phyloP scores from a whole-genome alignment of 2,113 vertebrate species.

The Cryptotis parvus region DNA sequence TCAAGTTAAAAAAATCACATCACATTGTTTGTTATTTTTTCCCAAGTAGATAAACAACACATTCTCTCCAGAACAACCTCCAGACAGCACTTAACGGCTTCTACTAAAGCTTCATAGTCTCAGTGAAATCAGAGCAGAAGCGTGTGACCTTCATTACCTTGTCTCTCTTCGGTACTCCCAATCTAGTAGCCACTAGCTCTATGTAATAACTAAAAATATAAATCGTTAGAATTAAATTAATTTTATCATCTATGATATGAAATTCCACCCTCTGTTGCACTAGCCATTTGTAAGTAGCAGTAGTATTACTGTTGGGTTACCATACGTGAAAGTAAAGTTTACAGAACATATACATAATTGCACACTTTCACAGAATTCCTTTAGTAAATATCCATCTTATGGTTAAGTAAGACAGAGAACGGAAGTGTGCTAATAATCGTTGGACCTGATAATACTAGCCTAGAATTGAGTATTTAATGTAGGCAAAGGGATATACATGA shows the following conservation, averaged over 20 bases:
- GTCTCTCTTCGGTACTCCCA: background rate
- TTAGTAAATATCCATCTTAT: too few relatives aligned
- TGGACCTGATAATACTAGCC: too few relatives aligned
- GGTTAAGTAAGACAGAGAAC: too few relatives aligned
- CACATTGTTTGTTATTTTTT: background rate
- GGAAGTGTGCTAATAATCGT: too few relatives aligned
- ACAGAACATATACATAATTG: background rate
- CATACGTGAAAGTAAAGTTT: background rate
- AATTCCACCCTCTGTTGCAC: background rate
- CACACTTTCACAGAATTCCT: background rate
- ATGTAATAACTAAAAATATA: background rate
- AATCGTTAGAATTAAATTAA: slow-evolving; percentile 20
- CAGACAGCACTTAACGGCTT: background rate
- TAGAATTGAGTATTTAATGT: too few relatives aligned
- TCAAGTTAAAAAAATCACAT: background rate
- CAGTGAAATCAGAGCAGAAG: background rate
- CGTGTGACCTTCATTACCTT: background rate
- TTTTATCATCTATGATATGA: background rate
- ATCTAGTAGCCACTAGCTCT: background rate
- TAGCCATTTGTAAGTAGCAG: background rate
- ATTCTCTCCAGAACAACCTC: background rate
- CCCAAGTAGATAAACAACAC: background rate
- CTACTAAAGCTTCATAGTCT: background rate
- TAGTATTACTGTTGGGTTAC: background rate
- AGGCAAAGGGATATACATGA: too few relatives aligned